A percentile compares a stretch with the other conserved stretches of the same genome.
Conservation (phyloP, 2,888 invertebrate species). For the Calephelis perditalis region DNA sequence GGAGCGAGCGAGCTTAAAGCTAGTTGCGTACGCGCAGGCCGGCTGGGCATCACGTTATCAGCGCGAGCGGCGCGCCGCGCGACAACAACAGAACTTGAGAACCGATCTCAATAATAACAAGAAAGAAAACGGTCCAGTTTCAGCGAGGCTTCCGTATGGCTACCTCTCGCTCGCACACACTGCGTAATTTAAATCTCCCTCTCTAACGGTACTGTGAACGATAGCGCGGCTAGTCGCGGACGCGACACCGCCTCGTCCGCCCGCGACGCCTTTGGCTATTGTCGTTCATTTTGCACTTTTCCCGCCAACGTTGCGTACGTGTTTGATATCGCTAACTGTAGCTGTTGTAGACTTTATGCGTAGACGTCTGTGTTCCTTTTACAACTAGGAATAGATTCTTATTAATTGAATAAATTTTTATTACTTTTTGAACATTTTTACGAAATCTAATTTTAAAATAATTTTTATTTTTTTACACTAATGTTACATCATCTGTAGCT, state of each 20-base stretch:
- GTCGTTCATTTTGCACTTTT: constrained; percentile 32
- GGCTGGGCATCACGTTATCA: constrained; percentile 76
- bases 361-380: background rate
- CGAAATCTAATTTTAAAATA: no score
- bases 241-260: constrained; percentile 58
- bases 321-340: constrained; percentile 40
- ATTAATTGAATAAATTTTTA: no score
- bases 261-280: constrained; percentile 29
- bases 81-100: constrained; percentile 77
- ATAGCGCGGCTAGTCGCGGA: constrained; percentile 64
- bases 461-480: no score
- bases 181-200: constrained; percentile 53
- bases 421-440: no score
- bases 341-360: background rate
- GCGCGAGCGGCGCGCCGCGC: constrained; percentile 70
- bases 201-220: constrained; percentile 73
- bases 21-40: constrained; percentile 69
- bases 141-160: constrained; percentile 77
- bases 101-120: constrained; percentile 77
- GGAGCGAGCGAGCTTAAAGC: constrained; percentile 62
- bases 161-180: constrained; percentile 54
- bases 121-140: constrained; percentile 79
- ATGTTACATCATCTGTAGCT: no score
- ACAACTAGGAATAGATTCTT: no score
- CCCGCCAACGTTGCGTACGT: constrained; percentile 49